phyloP scores from a whole-genome alignment of 2,113 vertebrate species.

The Polyodon spathula region DNA sequence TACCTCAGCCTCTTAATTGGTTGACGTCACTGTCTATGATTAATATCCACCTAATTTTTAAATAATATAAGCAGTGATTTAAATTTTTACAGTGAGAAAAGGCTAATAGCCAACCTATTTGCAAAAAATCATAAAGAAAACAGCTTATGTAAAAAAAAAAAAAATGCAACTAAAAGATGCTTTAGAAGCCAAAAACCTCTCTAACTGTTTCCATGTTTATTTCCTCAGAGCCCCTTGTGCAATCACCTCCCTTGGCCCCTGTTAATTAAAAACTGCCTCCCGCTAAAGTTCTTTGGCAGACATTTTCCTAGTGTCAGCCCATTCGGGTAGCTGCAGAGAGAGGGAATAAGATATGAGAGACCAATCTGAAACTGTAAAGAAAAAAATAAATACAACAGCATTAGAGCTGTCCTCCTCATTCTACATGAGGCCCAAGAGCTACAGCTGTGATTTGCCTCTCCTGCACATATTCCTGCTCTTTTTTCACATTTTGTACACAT shows the following conservation, averaged over 20 bases:
- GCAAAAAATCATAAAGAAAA: not conserved
- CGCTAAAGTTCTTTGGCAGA: constrained; percentile 51
- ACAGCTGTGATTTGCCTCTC: not conserved
- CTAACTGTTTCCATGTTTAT: constrained; percentile 58
- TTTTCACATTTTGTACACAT: too few species aligned
- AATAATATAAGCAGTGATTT: too few species aligned
- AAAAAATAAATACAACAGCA: constrained; percentile 1
- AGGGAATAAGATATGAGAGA: constrained; percentile 14
- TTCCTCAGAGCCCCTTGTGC: constrained; percentile 43
- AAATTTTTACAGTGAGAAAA: not conserved
- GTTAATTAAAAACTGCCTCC: constrained; percentile 68
- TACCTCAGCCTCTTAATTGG: too few species aligned
- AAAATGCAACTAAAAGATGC: constrained; percentile 12
- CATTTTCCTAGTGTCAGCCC: constrained; percentile 43
- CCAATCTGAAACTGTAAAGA: constrained; percentile 8
- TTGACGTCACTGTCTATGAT: too few species aligned
- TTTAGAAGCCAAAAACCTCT: constrained; percentile 32
- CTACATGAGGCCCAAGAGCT: not conserved
- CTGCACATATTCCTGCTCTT: too few species aligned
- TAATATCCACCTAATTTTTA: too few species aligned
- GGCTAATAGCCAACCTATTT: not conserved
- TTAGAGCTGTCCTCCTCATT: constrained; percentile 2
- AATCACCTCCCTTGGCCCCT: constrained; percentile 58
- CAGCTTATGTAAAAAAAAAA: too few species aligned
- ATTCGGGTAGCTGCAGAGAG: constrained; percentile 33